A percentile compares a stretch with the other conserved stretches of the same genome.
phyloP scores from a whole-genome alignment of 2,113 vertebrate species.

The Micronycteris hirsuta region DNA sequence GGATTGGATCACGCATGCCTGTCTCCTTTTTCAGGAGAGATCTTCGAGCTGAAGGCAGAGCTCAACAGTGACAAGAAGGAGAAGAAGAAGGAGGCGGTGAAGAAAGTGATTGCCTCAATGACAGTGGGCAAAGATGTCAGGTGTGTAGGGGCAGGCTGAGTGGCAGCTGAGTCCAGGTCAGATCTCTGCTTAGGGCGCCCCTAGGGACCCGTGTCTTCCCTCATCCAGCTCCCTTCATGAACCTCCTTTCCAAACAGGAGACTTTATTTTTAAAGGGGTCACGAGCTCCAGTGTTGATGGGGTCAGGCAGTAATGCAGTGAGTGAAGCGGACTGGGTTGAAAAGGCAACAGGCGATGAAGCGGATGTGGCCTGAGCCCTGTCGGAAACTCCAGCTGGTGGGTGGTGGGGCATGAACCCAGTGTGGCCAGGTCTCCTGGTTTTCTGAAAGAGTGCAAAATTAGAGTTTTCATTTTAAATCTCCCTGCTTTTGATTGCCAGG shows the following conservation, averaged over 20 bases:
- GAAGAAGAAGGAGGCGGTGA: constrained; percentile 99
- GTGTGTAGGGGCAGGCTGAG: constrained; percentile 73
- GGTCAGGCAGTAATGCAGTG: not conserved
- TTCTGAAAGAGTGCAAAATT: not conserved
- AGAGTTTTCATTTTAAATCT: constrained; percentile 9
- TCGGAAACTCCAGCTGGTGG: not conserved
- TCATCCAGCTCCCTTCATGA: not conserved
- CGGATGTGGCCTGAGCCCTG: not conserved
- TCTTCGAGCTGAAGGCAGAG: constrained; percentile 98
- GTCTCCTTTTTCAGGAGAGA: constrained; percentile 87
- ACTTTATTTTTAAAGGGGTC: not conserved
- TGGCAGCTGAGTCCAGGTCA: not conserved
- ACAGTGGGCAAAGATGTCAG: constrained; percentile 99
- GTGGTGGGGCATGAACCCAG: not conserved
- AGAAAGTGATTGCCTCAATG: constrained; percentile 99
- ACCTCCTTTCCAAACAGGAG: not conserved
- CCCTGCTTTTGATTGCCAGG: not conserved
- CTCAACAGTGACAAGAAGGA: constrained; percentile 99
- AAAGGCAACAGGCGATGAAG: not conserved
- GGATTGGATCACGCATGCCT: not conserved
- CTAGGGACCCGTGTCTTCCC: not conserved
- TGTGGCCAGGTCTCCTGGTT: not conserved
- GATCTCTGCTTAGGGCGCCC: not conserved
- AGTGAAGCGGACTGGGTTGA: not conserved
- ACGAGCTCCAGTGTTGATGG: not conserved